These are phyloP conservation scores for Choristoneura fumiferana DNA, from an alignment of 1,140 invertebrate species.

Conservation along the genomic window DNA sequence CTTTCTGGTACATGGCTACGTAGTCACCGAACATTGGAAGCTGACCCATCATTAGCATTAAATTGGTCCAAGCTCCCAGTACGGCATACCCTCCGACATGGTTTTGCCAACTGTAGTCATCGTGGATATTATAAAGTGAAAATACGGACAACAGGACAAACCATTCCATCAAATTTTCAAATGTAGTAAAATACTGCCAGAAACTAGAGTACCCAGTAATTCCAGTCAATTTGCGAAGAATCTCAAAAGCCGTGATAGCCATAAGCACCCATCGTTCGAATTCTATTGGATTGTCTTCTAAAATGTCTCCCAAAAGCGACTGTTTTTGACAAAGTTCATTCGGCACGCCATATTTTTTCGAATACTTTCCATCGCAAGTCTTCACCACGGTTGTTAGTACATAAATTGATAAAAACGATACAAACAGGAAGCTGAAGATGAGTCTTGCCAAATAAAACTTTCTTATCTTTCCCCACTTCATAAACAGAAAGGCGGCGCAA, in stretches of 20 bases:
- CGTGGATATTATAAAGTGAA: slow-evolving; percentile 66
- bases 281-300: slow-evolving; percentile 76
- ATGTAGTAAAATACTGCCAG: slow-evolving; percentile 80
- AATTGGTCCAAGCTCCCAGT: slow-evolving; percentile 82
- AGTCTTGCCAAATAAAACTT: slow-evolving; percentile 82
- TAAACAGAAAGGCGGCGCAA: slow-evolving; percentile 81
- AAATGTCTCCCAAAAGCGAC: slow-evolving; percentile 71
- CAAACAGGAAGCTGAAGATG: slow-evolving; percentile 81
- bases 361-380: slow-evolving; percentile 63
- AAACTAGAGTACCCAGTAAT: slow-evolving; percentile 80
- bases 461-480: slow-evolving; percentile 84
- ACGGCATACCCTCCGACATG: slow-evolving; percentile 83
- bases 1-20: slow-evolving; percentile 84
- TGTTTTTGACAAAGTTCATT: slow-evolving; percentile 77
- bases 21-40: slow-evolving; percentile 83
- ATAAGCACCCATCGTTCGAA: slow-evolving; percentile 79
- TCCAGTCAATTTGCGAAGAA: slow-evolving; percentile 79
- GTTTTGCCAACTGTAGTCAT: slow-evolving; percentile 80
- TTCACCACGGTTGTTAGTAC: slow-evolving; percentile 78
- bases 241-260: slow-evolving; percentile 78
- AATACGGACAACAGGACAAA: slow-evolving; percentile 81
- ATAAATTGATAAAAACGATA: slow-evolving; percentile 80
- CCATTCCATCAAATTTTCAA: slow-evolving; percentile 81
- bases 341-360: slow-evolving; percentile 60
- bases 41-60: slow-evolving; percentile 83